Conservation (phyloP, 2,888 invertebrate species). For the Acleris emargana region DNA sequence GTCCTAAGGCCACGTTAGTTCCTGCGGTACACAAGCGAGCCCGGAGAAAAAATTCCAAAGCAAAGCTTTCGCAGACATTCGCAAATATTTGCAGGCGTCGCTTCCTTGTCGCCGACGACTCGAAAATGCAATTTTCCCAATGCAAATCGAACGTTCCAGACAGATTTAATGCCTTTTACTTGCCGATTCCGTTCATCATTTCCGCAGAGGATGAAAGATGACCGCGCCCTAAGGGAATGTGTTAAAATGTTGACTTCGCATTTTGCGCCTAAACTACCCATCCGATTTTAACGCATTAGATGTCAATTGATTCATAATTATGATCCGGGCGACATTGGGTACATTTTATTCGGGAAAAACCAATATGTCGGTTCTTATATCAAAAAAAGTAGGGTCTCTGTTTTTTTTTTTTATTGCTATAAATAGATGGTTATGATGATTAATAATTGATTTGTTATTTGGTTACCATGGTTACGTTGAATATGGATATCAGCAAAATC, state of each 20-base stretch:
- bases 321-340: too few species aligned
- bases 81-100: conserved; percentile 68
- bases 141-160: conserved; percentile 79
- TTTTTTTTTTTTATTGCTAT: too few species aligned
- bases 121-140: conserved; percentile 80
- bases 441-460: too few species aligned
- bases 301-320: too few species aligned
- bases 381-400: too few species aligned
- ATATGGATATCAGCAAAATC: too few species aligned
- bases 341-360: too few species aligned
- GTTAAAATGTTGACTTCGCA: conserved; percentile 4
- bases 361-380: too few species aligned
- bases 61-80: conserved; percentile 62
- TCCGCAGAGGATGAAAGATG: conserved; percentile 61
- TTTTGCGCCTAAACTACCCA: too few species aligned
- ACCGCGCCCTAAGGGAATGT: conserved; percentile 49
- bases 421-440: too few species aligned
- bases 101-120: conserved; percentile 66
- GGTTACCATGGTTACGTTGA: too few species aligned
- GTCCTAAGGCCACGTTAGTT: conserved; percentile 27
- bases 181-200: conserved; percentile 74
- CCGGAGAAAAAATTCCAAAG: conserved; percentile 53
- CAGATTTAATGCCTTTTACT: conserved; percentile 80
- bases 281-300: too few species aligned
- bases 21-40: conserved; percentile 16